Base-by-base conservation (phyloP, 2,113 vertebrate species). In the Sylvietta virens region DNA sequence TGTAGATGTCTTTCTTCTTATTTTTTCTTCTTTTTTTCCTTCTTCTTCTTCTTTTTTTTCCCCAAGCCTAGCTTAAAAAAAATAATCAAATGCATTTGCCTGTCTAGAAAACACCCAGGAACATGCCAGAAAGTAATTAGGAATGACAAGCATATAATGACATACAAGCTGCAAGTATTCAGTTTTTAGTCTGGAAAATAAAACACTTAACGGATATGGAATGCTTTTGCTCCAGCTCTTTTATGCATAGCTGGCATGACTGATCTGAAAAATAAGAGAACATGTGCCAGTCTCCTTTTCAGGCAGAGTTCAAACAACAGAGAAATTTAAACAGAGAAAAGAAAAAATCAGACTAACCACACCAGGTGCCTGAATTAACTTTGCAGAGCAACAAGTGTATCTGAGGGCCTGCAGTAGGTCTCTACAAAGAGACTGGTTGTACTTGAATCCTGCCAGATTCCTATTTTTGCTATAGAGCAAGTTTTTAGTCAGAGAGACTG, bases 131-230 rank as follows among this genome's bases (percentile, higher is more conserved):
- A 96, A 80, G 39, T 92, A 92, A 90, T 92, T 81, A 94, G 74
- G 60, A 91, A 93, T 67, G 81, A 94, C 92, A 94, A 54, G 79
- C 79, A 93, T 82, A 96, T 88, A 92, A 95, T 78, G 77, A 95
- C 91, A 95, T 57, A 60, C 15, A 53, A 94, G 77, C 83, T 92
- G 50, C 66, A 96, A 95, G 90, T 73, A 88, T 69, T 83, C 54
- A 80, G 67, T 65, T 88, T 94, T 96, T 13, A 90, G 72, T 71
- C 77, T 81, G 83, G 86, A 97, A 95, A 96, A 94, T 78, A 67
- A 78, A 95, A 70, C 66, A 82, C 74, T 92, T 91, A 91, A 84
- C 1, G 2, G 71, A 95, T 86, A 96, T n/a, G 58, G 87, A 93
- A 95, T 88, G 85, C 48, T 90, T 96, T 94, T 81, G 87, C 87